Evolutionary conservation across 2,113 vertebrate species (phyloP).

Genomic region (Megaleporinus macrocephalus): DNA sequence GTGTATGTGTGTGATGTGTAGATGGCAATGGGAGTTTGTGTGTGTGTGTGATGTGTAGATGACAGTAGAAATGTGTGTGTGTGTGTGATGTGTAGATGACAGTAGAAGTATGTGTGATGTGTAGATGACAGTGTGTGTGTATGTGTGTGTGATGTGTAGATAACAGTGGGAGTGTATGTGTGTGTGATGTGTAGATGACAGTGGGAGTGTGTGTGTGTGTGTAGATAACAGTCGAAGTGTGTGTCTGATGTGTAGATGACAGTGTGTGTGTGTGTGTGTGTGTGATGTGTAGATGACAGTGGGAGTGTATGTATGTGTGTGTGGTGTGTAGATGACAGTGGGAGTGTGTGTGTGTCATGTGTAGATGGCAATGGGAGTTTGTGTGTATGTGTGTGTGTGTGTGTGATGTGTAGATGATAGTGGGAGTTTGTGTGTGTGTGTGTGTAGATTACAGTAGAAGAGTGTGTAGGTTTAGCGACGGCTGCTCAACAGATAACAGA

Average conservation of each 20-base stretch:
- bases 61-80: too few species aligned
- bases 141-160: too few species aligned
- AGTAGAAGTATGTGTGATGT: too few species aligned
- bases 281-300: neutral
- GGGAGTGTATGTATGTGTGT: neutral
- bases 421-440: neutral
- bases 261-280: neutral
- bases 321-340: too few species aligned
- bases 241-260: neutral
- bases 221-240: neutral
- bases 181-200: too few species aligned
- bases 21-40: too few species aligned
- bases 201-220: neutral
- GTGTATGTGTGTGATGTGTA: too few species aligned
- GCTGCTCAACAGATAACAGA: neutral
- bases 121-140: too few species aligned
- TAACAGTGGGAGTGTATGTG: too few species aligned
- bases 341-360: too few species aligned
- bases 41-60: too few species aligned
- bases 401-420: neutral
- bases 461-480: neutral
- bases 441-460: neutral
- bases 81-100: too few species aligned
- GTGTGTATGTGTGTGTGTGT: neutral
- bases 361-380: neutral